A percentile compares a stretch with the other conserved stretches of the same genome.
Evolutionary conservation across 2,888 invertebrate genomes (phyloP).

Genomic region (Cephalotes varians): DNA sequence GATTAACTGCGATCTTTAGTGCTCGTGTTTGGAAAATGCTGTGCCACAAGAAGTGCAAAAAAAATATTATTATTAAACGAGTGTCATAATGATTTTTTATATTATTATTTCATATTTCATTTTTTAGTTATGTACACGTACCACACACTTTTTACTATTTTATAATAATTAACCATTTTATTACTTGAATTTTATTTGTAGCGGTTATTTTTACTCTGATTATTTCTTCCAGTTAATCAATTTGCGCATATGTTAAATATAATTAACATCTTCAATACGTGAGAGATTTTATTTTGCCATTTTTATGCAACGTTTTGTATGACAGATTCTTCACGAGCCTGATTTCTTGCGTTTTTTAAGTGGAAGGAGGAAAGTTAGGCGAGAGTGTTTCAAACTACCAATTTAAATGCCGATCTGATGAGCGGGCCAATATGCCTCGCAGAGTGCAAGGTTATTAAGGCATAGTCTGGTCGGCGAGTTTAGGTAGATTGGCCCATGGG

Average conservation of each 20-base stretch:
- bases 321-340: not conserved
- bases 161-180: not conserved
- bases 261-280: not conserved
- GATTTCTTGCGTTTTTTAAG: constrained; percentile 34
- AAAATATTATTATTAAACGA: not conserved
- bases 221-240: not conserved
- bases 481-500: constrained; percentile 61
- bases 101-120: not conserved
- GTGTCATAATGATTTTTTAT: not conserved
- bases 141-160: not conserved
- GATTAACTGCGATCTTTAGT: not conserved
- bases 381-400: constrained; percentile 61
- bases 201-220: not conserved
- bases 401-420: constrained; percentile 70
- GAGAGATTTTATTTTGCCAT: not conserved
- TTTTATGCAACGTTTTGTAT: not conserved
- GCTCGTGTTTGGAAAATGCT: not conserved
- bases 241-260: not conserved
- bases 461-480: constrained; percentile 62
- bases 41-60: not conserved
- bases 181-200: not conserved
- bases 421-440: constrained; percentile 60
- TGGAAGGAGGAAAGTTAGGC: constrained; percentile 58
- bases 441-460: constrained; percentile 70
- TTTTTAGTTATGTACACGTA: not conserved